Evolutionary conservation across 2,888 invertebrate genomes (phyloP), one percentile per base, ranked within the genome.

Genomic region (Drosophila mercatorum): DNA sequence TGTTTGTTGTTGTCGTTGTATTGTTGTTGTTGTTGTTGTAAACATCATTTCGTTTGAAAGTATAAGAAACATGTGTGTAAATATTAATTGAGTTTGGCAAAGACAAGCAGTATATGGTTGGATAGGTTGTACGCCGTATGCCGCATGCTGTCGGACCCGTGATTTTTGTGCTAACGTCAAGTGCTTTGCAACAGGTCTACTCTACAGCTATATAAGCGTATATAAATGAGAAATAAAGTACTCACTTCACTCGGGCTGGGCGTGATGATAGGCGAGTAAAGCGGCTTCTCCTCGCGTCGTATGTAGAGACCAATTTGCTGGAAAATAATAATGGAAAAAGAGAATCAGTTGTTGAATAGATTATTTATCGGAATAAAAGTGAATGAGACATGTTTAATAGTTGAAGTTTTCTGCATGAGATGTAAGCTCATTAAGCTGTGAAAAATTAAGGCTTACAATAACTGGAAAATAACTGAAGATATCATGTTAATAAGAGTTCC

Each of bases 241-340:
- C 92, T 92, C 74, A 92, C 92, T 79, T 90, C 88, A 72, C 82
- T 91, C 55, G 78, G 68, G 55, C 72, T 90, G 43, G 86, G 86
- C n/a, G 86, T 87, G 8, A 82, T 63, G 60, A 91, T 87, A 55
- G 92, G 90, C 8, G 91, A 84, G 59, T 83, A 86, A 28, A 92
- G 77, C 34, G 91, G 82, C 11, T 85, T 85, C 66, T 92, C 92
- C 68, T 92, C 92, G 0, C 90, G 86, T 17, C 89, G 83, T 63
- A 91, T 86, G 40, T 92, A 92, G 34, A 88, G 85, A 5, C 90
- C 92, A 68, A 90, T 90, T 91, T 92, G 88, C 92, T 92, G 65
- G 0, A 88, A 89, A 36, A 34, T 3, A 34, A 34, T 34, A 34
- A 7, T 34, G 31, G 7, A 34, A 34, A 7, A 34, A 7, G 3